Percentiles rank a stretch among this genome's conserved stretches.
phyloP scores from a whole-genome alignment of 1,140 invertebrate genomes.

The Drosophila pachea region DNA sequence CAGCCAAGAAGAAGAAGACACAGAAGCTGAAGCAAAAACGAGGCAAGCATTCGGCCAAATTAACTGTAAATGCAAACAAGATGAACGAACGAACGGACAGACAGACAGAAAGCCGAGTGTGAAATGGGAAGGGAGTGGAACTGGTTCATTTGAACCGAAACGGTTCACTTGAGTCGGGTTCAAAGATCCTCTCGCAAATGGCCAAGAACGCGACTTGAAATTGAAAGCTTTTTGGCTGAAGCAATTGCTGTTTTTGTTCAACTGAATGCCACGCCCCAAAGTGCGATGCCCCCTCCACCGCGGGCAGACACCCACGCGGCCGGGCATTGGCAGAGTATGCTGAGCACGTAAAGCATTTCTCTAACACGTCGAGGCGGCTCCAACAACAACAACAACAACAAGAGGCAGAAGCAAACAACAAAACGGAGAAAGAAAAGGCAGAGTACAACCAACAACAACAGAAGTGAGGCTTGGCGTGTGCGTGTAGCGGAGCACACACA shows the following conservation, averaged over 20 bases:
- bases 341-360: slow-evolving; percentile 52
- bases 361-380: slow-evolving; percentile 34
- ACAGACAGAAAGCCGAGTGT: too few species aligned
- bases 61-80: too few species aligned
- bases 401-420: slow-evolving; percentile 29
- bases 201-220: background rate
- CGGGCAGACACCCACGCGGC: background rate
- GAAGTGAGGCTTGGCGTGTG: slow-evolving; percentile 41
- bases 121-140: too few species aligned
- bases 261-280: slow-evolving; percentile 1
- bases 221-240: slow-evolving; percentile 1
- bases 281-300: background rate
- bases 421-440: slow-evolving; percentile 1
- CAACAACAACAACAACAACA: slow-evolving; percentile 21
- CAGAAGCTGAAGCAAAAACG: too few species aligned
- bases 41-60: too few species aligned
- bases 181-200: background rate
- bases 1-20: too few species aligned
- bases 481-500: slow-evolving; percentile 26
- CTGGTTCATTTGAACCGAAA: background rate
- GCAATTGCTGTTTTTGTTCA: background rate
- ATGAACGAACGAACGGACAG: too few species aligned
- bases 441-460: slow-evolving; percentile 22
- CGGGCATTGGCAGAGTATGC: slow-evolving; percentile 29
- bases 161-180: background rate